Evolutionary conservation across 2,113 vertebrate genomes (phyloP).

Genomic region (Coryphaenoides rupestris): DNA sequence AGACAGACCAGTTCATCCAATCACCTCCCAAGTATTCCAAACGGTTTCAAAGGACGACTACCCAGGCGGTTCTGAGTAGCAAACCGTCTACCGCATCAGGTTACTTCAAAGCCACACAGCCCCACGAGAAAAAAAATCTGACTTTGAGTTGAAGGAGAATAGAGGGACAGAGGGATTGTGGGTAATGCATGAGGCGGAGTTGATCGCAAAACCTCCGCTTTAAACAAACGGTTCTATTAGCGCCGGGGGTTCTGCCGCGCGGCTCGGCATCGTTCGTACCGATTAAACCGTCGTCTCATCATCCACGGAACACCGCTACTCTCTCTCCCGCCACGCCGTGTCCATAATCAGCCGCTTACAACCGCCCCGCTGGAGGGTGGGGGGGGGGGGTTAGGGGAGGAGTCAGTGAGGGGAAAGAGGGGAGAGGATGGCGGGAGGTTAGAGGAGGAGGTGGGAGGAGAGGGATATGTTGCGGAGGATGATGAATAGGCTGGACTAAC

Average conservation of each 20-base stretch:
- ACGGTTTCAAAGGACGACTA: no score
- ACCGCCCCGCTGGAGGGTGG: conserved; percentile 38
- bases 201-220: conserved; percentile 55
- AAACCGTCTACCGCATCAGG: no score
- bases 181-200: conserved; percentile 64
- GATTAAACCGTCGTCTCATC: conserved; percentile 85
- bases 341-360: conserved; percentile 81
- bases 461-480: conserved; percentile 86
- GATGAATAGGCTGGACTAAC: conserved; percentile 99
- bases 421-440: no score
- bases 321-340: conserved; percentile 72
- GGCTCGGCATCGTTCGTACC: conserved; percentile 76
- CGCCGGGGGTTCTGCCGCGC: conserved; percentile 65
- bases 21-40: no score
- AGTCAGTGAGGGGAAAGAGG: no score
- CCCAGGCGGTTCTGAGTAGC: no score
- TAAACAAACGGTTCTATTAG: conserved; percentile 74
- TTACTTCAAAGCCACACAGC: conserved; percentile 32
- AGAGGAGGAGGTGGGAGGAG: conserved; percentile 70
- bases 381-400: no score
- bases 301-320: conserved; percentile 73
- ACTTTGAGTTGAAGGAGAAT: conserved; percentile 63
- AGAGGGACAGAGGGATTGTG: conserved; percentile 47
- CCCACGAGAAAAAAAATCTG: conserved; percentile 43
- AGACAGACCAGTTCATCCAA: no score